Base-by-base conservation (phyloP, 1,140 invertebrate genomes). In the Euglossa dilemma region DNA sequence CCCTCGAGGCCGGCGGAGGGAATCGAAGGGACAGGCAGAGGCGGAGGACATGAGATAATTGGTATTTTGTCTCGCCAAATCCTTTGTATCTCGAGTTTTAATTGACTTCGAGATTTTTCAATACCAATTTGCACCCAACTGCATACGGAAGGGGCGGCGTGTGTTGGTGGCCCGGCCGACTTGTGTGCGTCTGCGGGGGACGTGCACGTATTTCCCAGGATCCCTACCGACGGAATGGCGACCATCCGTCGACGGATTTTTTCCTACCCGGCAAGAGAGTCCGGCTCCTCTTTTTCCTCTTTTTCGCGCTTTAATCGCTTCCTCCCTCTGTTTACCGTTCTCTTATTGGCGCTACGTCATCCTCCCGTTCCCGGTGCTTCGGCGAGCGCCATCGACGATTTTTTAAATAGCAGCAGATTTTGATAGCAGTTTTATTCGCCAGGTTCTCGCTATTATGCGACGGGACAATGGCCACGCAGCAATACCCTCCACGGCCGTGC, bases 11-110 rank as follows among this genome's bases (percentile, higher is more conserved):
- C 28, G 78, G 52, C 73, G 72, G 64, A 69, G 72, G 57, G 78
- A 57, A 70, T 57, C 72, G 84, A 80, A 69, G 63, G 67, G 67
- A 67, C 67, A 81, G 81, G 86, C 83, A 83, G 85, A 86, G 81
- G 85, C 87, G 85, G 89, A 89, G 88, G 86, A 90, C 88, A 87
- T 80, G 91, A 90, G 91, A 92, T 92, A 92, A 91, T 91, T 91
- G 91, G 91, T 92, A 92, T 92, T 92, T 92, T 92, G 92, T 92
- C 91, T 92, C 91, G 89, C 91, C 90, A 84, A 92, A 91, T 91
- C 91, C 85, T 92, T 92, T 92, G 88, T 92, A 88, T 74, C 72
- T 77, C 43, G 91, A 90, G 90, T 92, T 92, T 91, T 92, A 92
- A 92, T 92, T 92, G 92, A 92, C 91, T 92, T 91, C 84, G 90